phyloP scores from a whole-genome alignment of 1,140 invertebrate species.

The Zaprionus davidi region DNA sequence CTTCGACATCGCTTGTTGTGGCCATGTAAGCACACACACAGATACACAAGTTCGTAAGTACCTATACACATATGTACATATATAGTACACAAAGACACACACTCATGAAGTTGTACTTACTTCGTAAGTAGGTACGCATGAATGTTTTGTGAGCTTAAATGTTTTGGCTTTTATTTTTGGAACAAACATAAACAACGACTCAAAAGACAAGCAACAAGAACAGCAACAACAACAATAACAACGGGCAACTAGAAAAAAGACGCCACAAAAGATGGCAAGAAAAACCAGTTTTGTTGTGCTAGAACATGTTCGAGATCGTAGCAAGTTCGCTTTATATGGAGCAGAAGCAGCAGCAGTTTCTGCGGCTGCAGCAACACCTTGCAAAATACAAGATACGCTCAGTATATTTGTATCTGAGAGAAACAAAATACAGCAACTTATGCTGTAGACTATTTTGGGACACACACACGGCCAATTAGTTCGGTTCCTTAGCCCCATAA shows the following conservation, averaged over 20 bases:
- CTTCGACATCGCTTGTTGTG: constrained; percentile 49
- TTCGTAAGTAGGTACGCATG: constrained; percentile 21
- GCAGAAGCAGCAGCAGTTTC: constrained; percentile 41
- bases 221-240: constrained; percentile 18
- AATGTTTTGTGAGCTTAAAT: constrained; percentile 16
- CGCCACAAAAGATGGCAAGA: constrained; percentile 31
- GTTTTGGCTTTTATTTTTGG: constrained; percentile 70
- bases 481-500: constrained; percentile 37
- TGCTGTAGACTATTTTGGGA: constrained; percentile 41
- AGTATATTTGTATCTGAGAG: not conserved
- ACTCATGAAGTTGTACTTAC: constrained; percentile 6
- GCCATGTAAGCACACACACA: constrained; percentile 1
- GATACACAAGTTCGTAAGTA: not conserved
- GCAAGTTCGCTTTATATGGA: constrained; percentile 55
- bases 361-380: constrained; percentile 31
- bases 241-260: constrained; percentile 35
- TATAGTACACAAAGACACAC: not conserved
- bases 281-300: constrained; percentile 58
- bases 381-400: constrained; percentile 21
- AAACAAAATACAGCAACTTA: constrained; percentile 8
- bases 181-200: constrained; percentile 72
- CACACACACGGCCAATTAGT: constrained; percentile 12
- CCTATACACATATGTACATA: not conserved
- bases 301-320: constrained; percentile 56
- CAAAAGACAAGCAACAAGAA: constrained; percentile 43